Percentiles rank a stretch among this genome's conserved stretches.
Evolutionary conservation across 2,797 vertebrate genomes (phyloP).

Genomic region (Sebastes nivosus): DNA sequence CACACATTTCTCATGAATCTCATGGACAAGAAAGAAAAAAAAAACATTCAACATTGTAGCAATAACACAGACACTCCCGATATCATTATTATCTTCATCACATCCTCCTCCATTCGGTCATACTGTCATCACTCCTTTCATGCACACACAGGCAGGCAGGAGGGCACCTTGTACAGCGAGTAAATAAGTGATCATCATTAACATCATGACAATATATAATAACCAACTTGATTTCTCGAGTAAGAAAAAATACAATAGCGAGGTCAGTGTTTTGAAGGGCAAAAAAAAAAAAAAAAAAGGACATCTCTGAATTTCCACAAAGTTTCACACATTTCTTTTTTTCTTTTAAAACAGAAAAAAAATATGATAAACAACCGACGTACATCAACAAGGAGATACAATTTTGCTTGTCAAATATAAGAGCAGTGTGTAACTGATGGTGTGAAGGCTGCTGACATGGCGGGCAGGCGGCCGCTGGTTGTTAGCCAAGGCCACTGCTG

Average conservation of each 20-base stretch:
- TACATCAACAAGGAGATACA: conserved; percentile 75
- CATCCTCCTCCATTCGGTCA: conserved; percentile 61
- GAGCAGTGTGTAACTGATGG: conserved; percentile 79
- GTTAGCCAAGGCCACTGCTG: conserved; percentile 79
- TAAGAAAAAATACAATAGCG: conserved; percentile 76
- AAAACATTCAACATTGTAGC: conserved; percentile 77
- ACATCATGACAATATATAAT: conserved; percentile 78
- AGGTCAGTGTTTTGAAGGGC: conserved; percentile 83
- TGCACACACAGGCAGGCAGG: conserved; percentile 78
- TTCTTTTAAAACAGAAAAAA: conserved; percentile 66
- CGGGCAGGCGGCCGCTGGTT: conserved; percentile 56
- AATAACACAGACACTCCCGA: conserved; percentile 73
- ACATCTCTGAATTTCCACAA: conserved; percentile 80
- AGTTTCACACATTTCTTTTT: conserved; percentile 73
- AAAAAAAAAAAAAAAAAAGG: conserved; percentile 33
- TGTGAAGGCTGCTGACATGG: conserved; percentile 59
- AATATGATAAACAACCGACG: conserved; percentile 63
- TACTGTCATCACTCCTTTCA: conserved; percentile 72
- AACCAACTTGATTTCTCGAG: conserved; percentile 79
- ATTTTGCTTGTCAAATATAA: conserved; percentile 82
- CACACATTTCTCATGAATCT: conserved; percentile 63
- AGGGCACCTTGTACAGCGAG: conserved; percentile 82
- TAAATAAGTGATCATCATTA: conserved; percentile 77
- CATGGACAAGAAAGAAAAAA: conserved; percentile 64
- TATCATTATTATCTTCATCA: conserved; percentile 65